Base-by-base conservation (phyloP, 2,797 vertebrate genomes). In the Aeoliscus strigatus region DNA sequence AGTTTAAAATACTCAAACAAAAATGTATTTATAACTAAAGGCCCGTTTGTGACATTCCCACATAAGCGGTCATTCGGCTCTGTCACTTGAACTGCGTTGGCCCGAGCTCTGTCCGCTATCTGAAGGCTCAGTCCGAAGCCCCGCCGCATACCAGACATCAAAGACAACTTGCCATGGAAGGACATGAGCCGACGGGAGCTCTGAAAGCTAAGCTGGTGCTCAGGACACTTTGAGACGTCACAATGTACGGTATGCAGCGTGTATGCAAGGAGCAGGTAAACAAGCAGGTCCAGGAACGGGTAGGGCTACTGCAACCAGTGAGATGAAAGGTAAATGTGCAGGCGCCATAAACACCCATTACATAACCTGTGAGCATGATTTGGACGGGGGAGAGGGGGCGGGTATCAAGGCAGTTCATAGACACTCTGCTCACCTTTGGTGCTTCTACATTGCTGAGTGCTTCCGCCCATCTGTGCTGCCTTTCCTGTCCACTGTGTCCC, bases 381-480 rank as follows among this genome's bases (percentile, higher is more conserved):
- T 27, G 23, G 53, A 27, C 14, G 15, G 9, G 39, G 46, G 51
- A 26, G 4, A 31, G 1, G 1, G n/a, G n/a, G n/a, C n/a, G n/a
- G n/a, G n/a, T n/a, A n/a, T 21, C 8, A 28, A 69, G 68, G 77
- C 74, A 54, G 8, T 66, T 79, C 72, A 70, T 53, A 71, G 75
- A 72, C 67, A 44, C 49, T 70, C 29, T 5, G 9, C 44, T 75
- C 75, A 73, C 61, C 70, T 73, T 71, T 60, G 65, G 46, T 78
- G 54, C 70, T 36, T 75, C 32, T 37, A 47, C 55, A 39, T 42
- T 7, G 42, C 72, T 35, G 59, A 73, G 63, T 50, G 70, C 68
- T 85, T 86, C 75, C 70, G 53, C 44, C 66, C 81, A 84, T 83
- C 79, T 79, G 79, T 61, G 66, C 46, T 66, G 58, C 45, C 73